Base-by-base conservation (phyloP, 1,140 invertebrate genomes). In the Cryptotermes secundus region DNA sequence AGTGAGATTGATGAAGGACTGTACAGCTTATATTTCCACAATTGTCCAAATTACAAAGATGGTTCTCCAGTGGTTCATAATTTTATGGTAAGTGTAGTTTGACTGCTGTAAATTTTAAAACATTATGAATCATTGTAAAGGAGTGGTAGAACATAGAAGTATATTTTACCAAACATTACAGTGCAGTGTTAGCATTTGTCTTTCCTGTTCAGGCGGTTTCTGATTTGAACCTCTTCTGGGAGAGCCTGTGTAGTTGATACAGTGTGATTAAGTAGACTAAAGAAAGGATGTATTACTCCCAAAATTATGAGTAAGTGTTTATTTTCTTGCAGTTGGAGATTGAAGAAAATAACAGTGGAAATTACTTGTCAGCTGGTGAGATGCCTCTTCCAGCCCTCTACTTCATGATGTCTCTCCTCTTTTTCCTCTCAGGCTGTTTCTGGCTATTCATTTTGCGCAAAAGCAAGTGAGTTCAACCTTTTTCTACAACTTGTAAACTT, bases 1-100 rank as follows among this genome's bases (percentile, higher is more conserved):
- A 94, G 92, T 10, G 90, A 94, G 72, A 91, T 94, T 79, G 96
- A 98, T 87, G 95, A 98, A 90, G 98, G 98, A 6, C 91, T 99
- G 0, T 99, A 99, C 89, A 98, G 97, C 90, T 91, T 99, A 24
- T 98, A 97, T 88, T 99, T 99, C 88, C 97, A 99, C 89, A 98
- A 96, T 89, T 99, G 98, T 90, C 95, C 94, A 12, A 96, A 95
- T 89, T 94, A 94, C 86, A 87, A 89, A 38, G 91, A 92, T 65
- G 87, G 91, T 10, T 84, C 38, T 10, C 86, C 88, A 22, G 89
- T 92, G 19, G 85, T 90, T 42, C 89, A 95, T 45, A 93, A 94
- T 88, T 93, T 95, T 87, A 91, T 92, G 87, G 94, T 96, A 91
- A 91, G 90, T 80, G 35, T 36, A 31, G 19, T 83, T 35, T 3